Conservation (phyloP, 2,888 invertebrate genomes). For the Leptopilina drosophilae region DNA sequence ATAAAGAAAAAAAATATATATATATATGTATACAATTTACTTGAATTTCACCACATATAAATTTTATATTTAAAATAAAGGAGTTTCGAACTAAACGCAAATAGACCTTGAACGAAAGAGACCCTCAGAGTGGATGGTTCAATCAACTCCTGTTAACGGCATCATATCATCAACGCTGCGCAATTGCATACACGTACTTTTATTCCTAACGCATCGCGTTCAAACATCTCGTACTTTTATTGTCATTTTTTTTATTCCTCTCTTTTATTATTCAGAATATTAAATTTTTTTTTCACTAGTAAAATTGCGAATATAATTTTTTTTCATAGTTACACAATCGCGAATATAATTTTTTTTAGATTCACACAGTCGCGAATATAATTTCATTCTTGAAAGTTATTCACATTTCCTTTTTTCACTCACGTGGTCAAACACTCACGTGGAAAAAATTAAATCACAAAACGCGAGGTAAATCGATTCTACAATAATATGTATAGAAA, state of each 20-base stretch:
- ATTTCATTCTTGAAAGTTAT: background rate
- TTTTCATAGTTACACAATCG: background rate
- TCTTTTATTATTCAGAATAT: background rate
- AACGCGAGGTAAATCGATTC: background rate
- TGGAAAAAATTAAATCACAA: background rate
- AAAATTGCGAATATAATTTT: constrained; percentile 23
- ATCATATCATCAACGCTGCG: constrained; percentile 6
- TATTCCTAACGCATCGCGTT: constrained; percentile 57
- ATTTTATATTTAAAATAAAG: constrained; percentile 27
- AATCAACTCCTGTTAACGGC: constrained; percentile 68
- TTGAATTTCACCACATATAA: constrained; percentile 35
- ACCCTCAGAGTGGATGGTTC: constrained; percentile 63
- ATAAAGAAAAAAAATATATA: too few species aligned
- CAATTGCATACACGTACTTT: constrained; percentile 57
- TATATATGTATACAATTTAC: background rate
- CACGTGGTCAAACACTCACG: constrained; percentile 17
- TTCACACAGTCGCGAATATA: constrained; percentile 17
- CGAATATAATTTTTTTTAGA: background rate
- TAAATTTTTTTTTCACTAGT: background rate
- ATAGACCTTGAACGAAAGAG: constrained; percentile 65
- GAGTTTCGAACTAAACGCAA: constrained; percentile 25
- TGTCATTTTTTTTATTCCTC: too few species aligned
- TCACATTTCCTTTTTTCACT: background rate
- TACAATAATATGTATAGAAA: background rate
- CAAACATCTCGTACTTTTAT: constrained; percentile 11